phyloP scores from a whole-genome alignment of 2,113 vertebrate species.

The Scomber japonicus region DNA sequence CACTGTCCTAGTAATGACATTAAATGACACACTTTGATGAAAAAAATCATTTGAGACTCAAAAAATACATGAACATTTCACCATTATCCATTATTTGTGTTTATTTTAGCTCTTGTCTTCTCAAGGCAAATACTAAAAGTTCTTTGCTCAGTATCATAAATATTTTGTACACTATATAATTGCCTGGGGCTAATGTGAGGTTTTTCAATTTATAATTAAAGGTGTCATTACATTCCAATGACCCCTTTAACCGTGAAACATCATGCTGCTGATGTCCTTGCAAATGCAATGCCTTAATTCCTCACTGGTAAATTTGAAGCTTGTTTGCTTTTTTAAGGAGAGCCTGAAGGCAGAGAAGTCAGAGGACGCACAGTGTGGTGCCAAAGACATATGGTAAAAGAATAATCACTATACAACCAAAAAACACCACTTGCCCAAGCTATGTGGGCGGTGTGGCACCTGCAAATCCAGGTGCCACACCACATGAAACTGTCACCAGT shows the following conservation, averaged over 20 bases:
- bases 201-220: constrained; percentile 13
- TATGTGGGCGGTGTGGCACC: too few relatives aligned
- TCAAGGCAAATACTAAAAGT: background rate
- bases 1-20: background rate
- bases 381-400: too few relatives aligned
- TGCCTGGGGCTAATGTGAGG: background rate
- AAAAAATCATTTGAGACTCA: background rate
- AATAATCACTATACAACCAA: too few relatives aligned
- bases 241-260: background rate
- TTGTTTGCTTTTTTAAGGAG: background rate
- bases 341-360: too few relatives aligned
- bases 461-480: too few relatives aligned
- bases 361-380: too few relatives aligned
- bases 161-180: too few relatives aligned
- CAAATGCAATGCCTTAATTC: background rate
- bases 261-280: background rate
- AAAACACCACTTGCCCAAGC: too few relatives aligned
- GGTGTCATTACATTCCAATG: background rate
- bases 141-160: background rate
- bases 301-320: background rate
- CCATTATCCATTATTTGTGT: background rate
- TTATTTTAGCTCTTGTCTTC: background rate
- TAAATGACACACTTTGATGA: background rate
- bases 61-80: background rate
- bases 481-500: too few relatives aligned